These are phyloP conservation scores for Raja brachyura DNA, from an alignment of 2,113 vertebrate genomes.

Conservation along the genomic window DNA sequence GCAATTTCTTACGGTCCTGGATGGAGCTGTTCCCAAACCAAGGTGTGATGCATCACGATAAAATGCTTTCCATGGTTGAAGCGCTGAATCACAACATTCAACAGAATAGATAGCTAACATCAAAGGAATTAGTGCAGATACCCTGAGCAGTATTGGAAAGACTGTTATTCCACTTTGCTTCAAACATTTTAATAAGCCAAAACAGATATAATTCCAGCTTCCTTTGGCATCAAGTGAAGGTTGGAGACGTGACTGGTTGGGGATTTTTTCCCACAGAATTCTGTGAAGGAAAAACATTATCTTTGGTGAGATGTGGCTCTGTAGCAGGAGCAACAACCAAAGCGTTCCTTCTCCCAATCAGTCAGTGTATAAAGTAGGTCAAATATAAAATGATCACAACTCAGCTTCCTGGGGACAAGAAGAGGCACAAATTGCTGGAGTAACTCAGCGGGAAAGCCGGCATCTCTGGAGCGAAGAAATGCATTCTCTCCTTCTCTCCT, in stretches of 20 bases:
- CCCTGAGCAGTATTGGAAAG: background rate
- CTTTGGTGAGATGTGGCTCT: background rate
- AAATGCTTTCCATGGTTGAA: too few species aligned
- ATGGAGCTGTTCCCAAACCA: too few species aligned
- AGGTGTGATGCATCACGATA: too few species aligned
- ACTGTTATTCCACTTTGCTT: background rate
- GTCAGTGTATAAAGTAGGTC: background rate
- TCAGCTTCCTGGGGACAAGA: background rate
- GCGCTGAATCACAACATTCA: slow-evolving; percentile 26
- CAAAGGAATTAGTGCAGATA: background rate
- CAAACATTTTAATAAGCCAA: background rate
- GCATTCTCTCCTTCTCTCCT: too few species aligned
- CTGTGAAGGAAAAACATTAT: background rate
- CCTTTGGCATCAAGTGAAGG: background rate
- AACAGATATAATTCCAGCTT: background rate
- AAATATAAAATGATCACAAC: background rate
- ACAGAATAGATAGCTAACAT: slow-evolving; percentile 25
- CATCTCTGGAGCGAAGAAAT: too few species aligned
- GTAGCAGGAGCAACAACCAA: background rate
- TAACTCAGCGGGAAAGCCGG: too few species aligned
- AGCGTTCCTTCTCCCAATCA: background rate
- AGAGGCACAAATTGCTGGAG: too few species aligned
- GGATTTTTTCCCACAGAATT: background rate
- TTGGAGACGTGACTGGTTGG: background rate
- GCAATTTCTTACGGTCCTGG: too few species aligned